Evolutionary conservation across 2,797 vertebrate genomes (phyloP), one percentile per base, ranked within the genome.

Genomic region (Chelonia mydas): DNA sequence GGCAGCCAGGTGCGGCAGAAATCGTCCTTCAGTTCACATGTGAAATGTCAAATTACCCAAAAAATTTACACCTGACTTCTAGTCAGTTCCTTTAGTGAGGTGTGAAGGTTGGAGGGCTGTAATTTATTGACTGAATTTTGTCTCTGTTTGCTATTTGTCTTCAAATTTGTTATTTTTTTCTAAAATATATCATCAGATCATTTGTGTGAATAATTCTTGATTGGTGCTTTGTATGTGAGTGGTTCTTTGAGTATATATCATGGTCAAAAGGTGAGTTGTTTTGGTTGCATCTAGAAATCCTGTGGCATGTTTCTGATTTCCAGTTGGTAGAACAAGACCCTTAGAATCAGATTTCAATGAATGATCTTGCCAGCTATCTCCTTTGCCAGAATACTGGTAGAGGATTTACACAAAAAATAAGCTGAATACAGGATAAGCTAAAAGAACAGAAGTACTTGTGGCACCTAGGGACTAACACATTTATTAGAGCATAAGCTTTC

Each of bases 211-310:
- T 61, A n/a, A 65, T 10, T 49, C 47, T 49, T 31, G 45, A 23
- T 37, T n/a, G 1, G 0, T 1, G 1, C 33, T 80, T 61, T 7
- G 21, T 23, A 51, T 27, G 13, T 12, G 8, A 31, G 47, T 17
- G 84, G 81, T 88, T 78, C 31, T 13, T 90, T 84, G 50, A 37
- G 50, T 55, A 19, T 25, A 77, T 77, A 31, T 45, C 45, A 45
- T 49, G 45, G 76, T 51, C 16, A 68, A n/a, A 61, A 5, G 15
- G 1, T 7, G 55, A 55, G 28, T 25, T 5, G 13, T 0, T 81
- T 81, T 0, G 72, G 13, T 28, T 80, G 3, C 68, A 65, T 4
- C 81, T 5, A 45, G 23, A 25, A 3, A 65, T 68, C 33, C 55
- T 51, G 41, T 31, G 55, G 5, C 27, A 23, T 68, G 4, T 65